Conservation (phyloP, 2,888 invertebrate species). For the Flabesymbios commensalis region DNA sequence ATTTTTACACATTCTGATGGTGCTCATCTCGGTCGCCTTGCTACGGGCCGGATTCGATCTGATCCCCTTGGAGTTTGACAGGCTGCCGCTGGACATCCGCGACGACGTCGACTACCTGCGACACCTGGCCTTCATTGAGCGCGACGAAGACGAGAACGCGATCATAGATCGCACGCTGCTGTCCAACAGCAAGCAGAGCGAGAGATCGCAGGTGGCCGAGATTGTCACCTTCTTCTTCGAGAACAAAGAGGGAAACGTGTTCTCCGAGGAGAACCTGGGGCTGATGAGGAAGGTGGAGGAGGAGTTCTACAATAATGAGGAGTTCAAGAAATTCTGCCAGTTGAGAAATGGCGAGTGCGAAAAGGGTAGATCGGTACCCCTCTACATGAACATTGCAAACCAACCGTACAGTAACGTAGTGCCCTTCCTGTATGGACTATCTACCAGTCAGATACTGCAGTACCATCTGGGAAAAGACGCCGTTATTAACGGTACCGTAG, state of each 20-base stretch:
- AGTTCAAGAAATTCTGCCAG: conserved; percentile 10
- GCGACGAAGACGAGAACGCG: conserved; percentile 10
- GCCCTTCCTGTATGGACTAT: neutral
- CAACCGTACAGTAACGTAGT: conserved; percentile 19
- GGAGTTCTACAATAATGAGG: conserved; percentile 4
- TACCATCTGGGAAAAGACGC: conserved; percentile 18
- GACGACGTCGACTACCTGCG: conserved; percentile 39
- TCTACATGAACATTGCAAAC: conserved; percentile 18
- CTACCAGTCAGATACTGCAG: conserved; percentile 1
- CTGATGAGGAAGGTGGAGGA: conserved; percentile 39
- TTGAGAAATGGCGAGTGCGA: neutral
- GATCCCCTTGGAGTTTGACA: conserved; percentile 28
- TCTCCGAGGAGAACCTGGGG: conserved; percentile 38
- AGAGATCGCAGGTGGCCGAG: neutral
- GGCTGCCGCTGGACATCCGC: conserved; percentile 41
- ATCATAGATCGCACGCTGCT: conserved; percentile 8
- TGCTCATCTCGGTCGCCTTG: conserved; percentile 23
- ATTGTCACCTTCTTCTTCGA: neutral
- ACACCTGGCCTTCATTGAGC: conserved; percentile 38
- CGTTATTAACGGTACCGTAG: conserved; percentile 4
- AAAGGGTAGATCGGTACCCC: conserved; percentile 6
- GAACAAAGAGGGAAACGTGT: conserved; percentile 36
- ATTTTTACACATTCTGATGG: conserved; percentile 16
- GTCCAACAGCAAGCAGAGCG: neutral
- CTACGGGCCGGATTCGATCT: conserved; percentile 22